Evolutionary conservation across 2,113 vertebrate genomes (phyloP), one percentile per base, ranked within the genome.

Genomic region (Eulemur rufifrons): DNA sequence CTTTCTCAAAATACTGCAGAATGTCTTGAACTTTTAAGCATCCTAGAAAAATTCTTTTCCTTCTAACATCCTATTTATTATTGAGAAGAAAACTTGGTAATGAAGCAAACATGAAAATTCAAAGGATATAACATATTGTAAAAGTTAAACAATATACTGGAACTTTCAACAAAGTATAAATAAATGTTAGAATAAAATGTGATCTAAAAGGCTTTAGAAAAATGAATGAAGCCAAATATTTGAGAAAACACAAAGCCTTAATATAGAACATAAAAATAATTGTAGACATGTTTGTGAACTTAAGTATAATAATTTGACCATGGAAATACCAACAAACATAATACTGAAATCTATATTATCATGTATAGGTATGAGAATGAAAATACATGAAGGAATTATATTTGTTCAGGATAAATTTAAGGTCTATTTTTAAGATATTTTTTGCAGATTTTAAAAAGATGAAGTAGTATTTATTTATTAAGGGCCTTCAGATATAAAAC

Each of bases 241-340:
- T 92, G 20, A 5, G 9, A 56, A 74, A 10, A 69, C 29, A 52
- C 29, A 68, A 29, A 64, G n/a, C 0, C 56, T 87, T 74, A 74
- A 59, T 63, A 64, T 76, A 76, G 29, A 17, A 32, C 47, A 61
- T 91, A 95, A 91, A 94, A 85, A 88, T 81, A 92, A 73, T n/a
- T 61, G 7, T 20, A 92, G 63, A 54, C 14, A 83, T 76, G 27
- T 37, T 85, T 86, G 37, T 81, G 32, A 94, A 96, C 32, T 68
- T 83, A 78, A 87, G 64, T 56, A 56, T 56, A 56, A 56, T 68
- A 61, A 18, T 45, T 52, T 92, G 20, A 87, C 21, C 37, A 74
- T 17, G 54, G 37, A 8, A 87, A 76, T 56, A 71, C 0, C 66
- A 80, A 18, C 61, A 32, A 66, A 64, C 8, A 34, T 69, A 63